These are phyloP conservation scores for Pterocles orientalis DNA, from an alignment of 2,113 vertebrate genomes.

Conservation along the genomic window DNA sequence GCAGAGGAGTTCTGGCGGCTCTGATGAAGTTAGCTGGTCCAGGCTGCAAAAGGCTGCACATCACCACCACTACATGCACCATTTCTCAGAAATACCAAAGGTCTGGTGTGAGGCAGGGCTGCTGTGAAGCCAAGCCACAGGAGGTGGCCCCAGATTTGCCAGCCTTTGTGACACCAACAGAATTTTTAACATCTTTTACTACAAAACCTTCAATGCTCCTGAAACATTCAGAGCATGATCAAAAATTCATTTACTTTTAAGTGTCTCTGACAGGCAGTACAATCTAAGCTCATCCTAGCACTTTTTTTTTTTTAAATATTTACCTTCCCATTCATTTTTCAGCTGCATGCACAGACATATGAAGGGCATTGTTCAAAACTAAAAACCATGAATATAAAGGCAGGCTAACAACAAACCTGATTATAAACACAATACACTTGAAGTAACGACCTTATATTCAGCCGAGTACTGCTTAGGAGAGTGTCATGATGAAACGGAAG, in stretches of 20 bases:
- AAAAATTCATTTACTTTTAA: not conserved
- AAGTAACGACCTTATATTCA: not conserved
- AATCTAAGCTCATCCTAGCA: not conserved
- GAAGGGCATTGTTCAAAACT: not conserved
- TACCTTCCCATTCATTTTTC: not conserved
- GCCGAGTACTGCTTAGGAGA: fast-evolving
- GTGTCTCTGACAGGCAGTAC: not conserved
- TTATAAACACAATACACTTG: fast-evolving
- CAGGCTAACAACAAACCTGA: not conserved
- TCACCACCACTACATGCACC: not conserved
- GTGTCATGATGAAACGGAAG: not conserved
- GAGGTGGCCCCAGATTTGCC: not conserved
- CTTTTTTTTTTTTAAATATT: not conserved
- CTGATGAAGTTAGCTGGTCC: not conserved
- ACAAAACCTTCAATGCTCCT: not conserved
- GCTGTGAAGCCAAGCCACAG: fast-evolving
- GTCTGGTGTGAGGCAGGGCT: fast-evolving
- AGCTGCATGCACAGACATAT: fast-evolving
- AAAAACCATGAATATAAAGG: fast-evolving
- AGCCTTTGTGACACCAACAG: not conserved
- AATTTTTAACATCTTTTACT: not conserved
- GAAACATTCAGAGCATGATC: not conserved
- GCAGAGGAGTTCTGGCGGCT: not conserved
- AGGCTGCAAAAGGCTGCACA: not conserved
- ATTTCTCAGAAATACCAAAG: not conserved